A percentile compares a stretch with the other conserved stretches of the same genome.
These are phyloP conservation scores for Trilocha varians DNA, from an alignment of 2,888 invertebrate species.

Conservation along the genomic window DNA sequence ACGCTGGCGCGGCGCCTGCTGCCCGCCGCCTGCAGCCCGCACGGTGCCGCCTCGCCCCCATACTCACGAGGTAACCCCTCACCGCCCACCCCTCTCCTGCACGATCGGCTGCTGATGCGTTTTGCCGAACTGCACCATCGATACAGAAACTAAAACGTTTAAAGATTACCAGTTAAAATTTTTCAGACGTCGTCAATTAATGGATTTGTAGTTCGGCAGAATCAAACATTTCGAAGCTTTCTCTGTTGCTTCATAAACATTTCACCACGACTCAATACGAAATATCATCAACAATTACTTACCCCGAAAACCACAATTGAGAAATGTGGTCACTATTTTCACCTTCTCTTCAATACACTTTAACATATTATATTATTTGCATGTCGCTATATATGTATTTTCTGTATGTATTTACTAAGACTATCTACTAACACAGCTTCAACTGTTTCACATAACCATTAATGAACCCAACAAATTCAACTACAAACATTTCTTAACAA, in stretches of 20 bases:
- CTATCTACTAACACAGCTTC: background rate
- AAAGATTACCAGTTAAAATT: too few species aligned
- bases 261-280: background rate
- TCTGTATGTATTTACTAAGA: background rate
- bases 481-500: background rate
- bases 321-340: background rate
- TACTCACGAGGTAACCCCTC: slow-evolving; percentile 77
- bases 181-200: background rate
- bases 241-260: slow-evolving; percentile 18
- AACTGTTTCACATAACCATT: background rate
- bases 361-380: slow-evolving; percentile 1
- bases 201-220: slow-evolving; percentile 19
- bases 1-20: slow-evolving; percentile 74
- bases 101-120: slow-evolving; percentile 4
- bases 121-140: slow-evolving; percentile 5
- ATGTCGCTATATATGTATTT: slow-evolving; percentile 2
- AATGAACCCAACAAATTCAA: background rate
- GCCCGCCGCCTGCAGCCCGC: slow-evolving; percentile 81
- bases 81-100: slow-evolving; percentile 11
- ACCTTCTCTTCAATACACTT: background rate
- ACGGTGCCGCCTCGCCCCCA: slow-evolving; percentile 79
- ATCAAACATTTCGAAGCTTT: slow-evolving; percentile 16
- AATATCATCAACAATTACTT: background rate
- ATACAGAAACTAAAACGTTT: too few species aligned
- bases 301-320: background rate